Conservation (phyloP, 2,797 vertebrate genomes). For the Chiroxiphia lanceolata region DNA sequence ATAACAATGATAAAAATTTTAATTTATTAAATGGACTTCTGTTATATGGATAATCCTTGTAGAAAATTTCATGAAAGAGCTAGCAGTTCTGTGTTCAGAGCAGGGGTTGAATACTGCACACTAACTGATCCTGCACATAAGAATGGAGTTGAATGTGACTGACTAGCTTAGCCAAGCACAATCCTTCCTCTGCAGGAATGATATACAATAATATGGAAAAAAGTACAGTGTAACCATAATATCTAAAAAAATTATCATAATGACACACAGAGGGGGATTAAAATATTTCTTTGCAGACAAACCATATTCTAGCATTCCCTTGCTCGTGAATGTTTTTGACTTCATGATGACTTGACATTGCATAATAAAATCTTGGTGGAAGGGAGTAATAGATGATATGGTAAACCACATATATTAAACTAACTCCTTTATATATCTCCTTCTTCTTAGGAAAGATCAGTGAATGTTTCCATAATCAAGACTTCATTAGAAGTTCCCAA, state of each 20-base stretch:
- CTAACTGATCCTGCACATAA: not conserved
- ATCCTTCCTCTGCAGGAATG: not conserved
- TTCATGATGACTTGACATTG: not conserved
- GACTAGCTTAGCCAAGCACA: not conserved
- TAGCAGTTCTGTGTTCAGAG: not conserved
- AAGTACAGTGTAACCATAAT: not conserved
- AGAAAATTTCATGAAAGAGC: not conserved
- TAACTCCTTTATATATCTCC: not conserved
- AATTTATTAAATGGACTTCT: not conserved
- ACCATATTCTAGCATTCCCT: not conserved
- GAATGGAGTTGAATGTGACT: not conserved
- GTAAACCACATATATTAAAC: not conserved
- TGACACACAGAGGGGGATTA: not conserved
- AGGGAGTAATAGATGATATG: not conserved
- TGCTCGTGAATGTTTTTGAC: not conserved
- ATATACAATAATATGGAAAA: not conserved
- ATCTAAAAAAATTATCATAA: not conserved
- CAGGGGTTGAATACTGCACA: not conserved
- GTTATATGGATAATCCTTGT: not conserved
- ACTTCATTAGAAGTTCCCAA: not conserved
- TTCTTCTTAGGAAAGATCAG: not conserved
- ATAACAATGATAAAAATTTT: not conserved
- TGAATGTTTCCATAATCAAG: not conserved
- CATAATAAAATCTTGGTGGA: not conserved
- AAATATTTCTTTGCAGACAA: not conserved